A percentile compares a stretch with the other conserved stretches of the same genome.
Evolutionary conservation across 2,888 invertebrate genomes (phyloP).

Genomic region (Encarsia formosa): DNA sequence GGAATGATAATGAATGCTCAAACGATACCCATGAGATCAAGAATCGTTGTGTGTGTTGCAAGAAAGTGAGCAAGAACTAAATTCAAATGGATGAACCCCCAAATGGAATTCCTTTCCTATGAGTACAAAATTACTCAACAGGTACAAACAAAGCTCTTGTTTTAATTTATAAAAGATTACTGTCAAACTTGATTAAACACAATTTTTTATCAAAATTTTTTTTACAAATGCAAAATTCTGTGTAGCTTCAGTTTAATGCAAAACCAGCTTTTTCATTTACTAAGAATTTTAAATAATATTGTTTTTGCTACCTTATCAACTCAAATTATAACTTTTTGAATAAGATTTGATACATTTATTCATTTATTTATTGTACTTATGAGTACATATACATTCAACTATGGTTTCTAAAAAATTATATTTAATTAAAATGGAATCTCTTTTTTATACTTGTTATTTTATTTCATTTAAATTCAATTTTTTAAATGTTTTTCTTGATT

Average conservation of each 20-base stretch:
- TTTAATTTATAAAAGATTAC: too few relatives aligned
- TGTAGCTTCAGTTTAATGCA: slow-evolving; percentile 20
- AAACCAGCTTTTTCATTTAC: slow-evolving; percentile 17
- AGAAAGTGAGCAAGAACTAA: slow-evolving; percentile 39
- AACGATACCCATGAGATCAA: slow-evolving; percentile 53
- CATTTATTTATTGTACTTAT: too few relatives aligned
- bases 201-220: slow-evolving; percentile 6
- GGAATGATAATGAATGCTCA: slow-evolving; percentile 50
- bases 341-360: too few relatives aligned
- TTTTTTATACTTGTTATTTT: too few relatives aligned
- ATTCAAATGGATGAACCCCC: slow-evolving; percentile 52
- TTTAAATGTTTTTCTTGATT: too few relatives aligned
- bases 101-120: slow-evolving; percentile 49
- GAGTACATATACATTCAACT: too few relatives aligned
- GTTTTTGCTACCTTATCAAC: slow-evolving; percentile 8
- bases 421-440: too few relatives aligned
- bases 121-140: slow-evolving; percentile 39
- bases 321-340: too few relatives aligned
- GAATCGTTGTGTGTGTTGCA: slow-evolving; percentile 53
- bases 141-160: slow-evolving; percentile 24
- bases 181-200: slow-evolving; percentile 2
- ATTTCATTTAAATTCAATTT: too few relatives aligned
- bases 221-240: slow-evolving; percentile 1
- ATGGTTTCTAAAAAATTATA: too few relatives aligned
- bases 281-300: slow-evolving; percentile 8